Evolutionary conservation across 2,888 invertebrate species (phyloP), one percentile per base, ranked within the genome.

Genomic region (Orthosia gracilis): DNA sequence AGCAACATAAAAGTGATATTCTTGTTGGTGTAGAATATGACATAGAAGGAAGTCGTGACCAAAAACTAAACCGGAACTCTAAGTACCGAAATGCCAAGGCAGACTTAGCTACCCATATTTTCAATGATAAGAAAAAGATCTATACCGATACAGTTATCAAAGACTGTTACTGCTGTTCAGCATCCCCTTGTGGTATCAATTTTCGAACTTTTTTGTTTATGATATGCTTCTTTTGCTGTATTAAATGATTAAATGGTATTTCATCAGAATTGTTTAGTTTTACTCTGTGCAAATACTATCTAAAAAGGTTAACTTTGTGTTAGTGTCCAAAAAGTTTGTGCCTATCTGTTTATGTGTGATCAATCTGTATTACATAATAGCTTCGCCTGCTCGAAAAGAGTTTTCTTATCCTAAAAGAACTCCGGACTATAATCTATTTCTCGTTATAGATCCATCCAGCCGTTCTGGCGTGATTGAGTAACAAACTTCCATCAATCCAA

Each of bases 151-250:
- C 82, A 40, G 54, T 87, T 55, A 77, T 87, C 47, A 89, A 85
- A 67, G 87, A 87, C 66, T 91, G 89, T 76, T 91, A 87, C 63
- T 91, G 91, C 67, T 89, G 91, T 63, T 84, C 85, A 13, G 84
- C 80, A 55, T 78, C 71, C 9, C 55, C 70, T 52, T 26, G 23
- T 62, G 31, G 17, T 66, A 40, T 61, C 15, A 21, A 72, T 13
- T 50, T 26, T 17, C 17, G 3, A 31, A 45, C 31, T 23, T 13
- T 70, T 17, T 69, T 69, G 31, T 17, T 69, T 58, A 61, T 47
- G n/a, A 52, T 75, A 63, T 31, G 18, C 18, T 68, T 69, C 55
- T 61, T 76, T 79, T 52, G 59, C 11, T 23, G 52, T 18, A 79
- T 66, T 80, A 79, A 67, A 79, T 66, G n/a, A 21, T 55, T 65